Evolutionary conservation across 2,888 invertebrate genomes (phyloP).

Genomic region (Caenorhabditis zanzibari): DNA sequence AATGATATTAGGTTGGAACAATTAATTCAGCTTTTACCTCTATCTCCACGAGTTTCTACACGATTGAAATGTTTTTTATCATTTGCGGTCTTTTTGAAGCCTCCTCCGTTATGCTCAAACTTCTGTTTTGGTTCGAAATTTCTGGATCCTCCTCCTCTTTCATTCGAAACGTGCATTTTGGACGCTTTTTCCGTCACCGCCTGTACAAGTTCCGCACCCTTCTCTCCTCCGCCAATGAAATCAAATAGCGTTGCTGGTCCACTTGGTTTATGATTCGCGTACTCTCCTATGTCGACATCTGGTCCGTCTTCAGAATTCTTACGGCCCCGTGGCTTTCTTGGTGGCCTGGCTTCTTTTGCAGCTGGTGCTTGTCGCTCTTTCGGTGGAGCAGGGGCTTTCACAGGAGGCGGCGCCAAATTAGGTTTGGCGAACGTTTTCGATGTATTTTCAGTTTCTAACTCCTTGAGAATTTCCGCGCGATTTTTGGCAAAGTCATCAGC

Average conservation of each 20-base stretch:
- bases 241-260: slow-evolving; percentile 64
- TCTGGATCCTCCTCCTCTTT: neutral
- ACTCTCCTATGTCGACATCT: slow-evolving; percentile 47
- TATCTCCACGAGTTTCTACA: neutral
- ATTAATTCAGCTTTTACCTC: too few relatives aligned
- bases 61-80: neutral
- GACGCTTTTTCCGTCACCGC: slow-evolving; percentile 10
- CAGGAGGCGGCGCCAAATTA: slow-evolving; percentile 36
- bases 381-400: slow-evolving; percentile 33
- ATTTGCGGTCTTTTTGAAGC: neutral
- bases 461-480: slow-evolving; percentile 52
- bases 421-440: slow-evolving; percentile 57
- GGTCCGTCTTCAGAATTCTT: slow-evolving; percentile 61
- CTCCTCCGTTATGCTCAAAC: slow-evolving; percentile 6
- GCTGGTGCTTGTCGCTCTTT: slow-evolving; percentile 11
- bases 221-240: slow-evolving; percentile 49
- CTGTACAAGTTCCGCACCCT: slow-evolving; percentile 6
- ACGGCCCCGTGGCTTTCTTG: slow-evolving; percentile 35
- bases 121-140: neutral
- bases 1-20: neutral
- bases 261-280: slow-evolving; percentile 52
- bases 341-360: neutral
- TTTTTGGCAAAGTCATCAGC: slow-evolving; percentile 59
- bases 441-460: slow-evolving; percentile 15
- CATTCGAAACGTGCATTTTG: slow-evolving; percentile 15